phyloP scores from a whole-genome alignment of 2,797 vertebrate genomes.

The Sparidentex hasta region DNA sequence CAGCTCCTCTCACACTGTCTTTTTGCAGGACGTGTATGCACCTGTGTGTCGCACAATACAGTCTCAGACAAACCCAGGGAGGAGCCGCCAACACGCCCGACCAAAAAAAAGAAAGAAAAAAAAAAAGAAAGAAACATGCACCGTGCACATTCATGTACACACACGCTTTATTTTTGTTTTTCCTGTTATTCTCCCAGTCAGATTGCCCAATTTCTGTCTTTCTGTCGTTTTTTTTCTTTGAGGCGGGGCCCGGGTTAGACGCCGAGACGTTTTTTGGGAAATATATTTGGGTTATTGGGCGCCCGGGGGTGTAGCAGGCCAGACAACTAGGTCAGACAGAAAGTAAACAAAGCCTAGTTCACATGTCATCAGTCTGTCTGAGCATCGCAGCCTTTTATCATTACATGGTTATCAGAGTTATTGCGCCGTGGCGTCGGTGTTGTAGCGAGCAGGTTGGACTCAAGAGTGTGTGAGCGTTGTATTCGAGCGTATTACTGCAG shows the following conservation, averaged over 20 bases:
- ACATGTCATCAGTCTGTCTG: constrained; percentile 72
- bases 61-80: neutral
- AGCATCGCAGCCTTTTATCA: constrained; percentile 54
- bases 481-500: neutral
- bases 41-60: constrained; percentile 13
- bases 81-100: constrained; percentile 17
- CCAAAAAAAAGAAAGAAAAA: neutral
- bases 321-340: constrained; percentile 84
- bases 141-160: no score
- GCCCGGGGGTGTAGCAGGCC: constrained; percentile 66
- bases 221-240: neutral
- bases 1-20: constrained; percentile 1
- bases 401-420: constrained; percentile 48
- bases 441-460: constrained; percentile 14
- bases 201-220: constrained; percentile 22
- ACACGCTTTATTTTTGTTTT: constrained; percentile 19
- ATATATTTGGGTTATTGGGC: constrained; percentile 73
- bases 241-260: constrained; percentile 42
- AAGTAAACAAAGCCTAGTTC: constrained; percentile 82
- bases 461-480: neutral
- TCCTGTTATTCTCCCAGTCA: constrained; percentile 58
- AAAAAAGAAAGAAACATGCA: neutral
- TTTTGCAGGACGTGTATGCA: constrained; percentile 15
- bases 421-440: neutral
- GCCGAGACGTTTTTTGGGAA: constrained; percentile 49